A percentile compares a stretch with the other conserved stretches of the same genome.
phyloP scores from a whole-genome alignment of 2,888 invertebrate species.

The Dermolepida albohirtum region DNA sequence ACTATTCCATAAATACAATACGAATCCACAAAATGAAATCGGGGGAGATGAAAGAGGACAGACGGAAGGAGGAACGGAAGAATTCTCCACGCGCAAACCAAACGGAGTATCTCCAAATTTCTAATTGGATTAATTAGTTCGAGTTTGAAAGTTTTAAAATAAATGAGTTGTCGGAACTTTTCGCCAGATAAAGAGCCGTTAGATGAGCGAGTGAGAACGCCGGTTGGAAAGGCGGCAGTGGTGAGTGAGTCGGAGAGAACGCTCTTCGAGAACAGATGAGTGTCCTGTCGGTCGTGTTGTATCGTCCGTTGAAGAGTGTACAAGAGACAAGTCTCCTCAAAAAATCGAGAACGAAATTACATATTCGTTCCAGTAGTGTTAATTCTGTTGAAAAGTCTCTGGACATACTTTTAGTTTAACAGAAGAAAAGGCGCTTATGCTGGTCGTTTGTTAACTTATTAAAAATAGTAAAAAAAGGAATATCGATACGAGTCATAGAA shows the following conservation, averaged over 20 bases:
- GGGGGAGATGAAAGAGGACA: constrained; percentile 13
- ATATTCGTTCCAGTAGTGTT: no score
- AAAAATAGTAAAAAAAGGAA: no score
- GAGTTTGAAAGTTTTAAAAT: constrained; percentile 57
- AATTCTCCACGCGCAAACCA: constrained; percentile 12
- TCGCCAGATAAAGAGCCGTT: constrained; percentile 25
- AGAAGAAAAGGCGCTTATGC: no score
- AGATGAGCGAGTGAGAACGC: neutral
- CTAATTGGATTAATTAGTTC: constrained; percentile 60
- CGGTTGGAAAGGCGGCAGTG: no score
- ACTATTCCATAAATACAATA: constrained; percentile 36
- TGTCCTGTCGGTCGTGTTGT: neutral
- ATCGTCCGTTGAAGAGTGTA: neutral
- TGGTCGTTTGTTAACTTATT: no score
- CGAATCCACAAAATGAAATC: constrained; percentile 7
- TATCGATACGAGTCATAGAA: no score
- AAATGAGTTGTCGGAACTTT: constrained; percentile 61
- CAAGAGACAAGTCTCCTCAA: neutral
- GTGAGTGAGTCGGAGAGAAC: no score
- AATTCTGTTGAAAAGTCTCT: no score
- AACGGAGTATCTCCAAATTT: constrained; percentile 48
- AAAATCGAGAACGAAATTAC: no score
- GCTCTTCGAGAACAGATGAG: neutral
- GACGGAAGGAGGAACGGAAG: neutral
- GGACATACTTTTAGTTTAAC: no score